phyloP scores from a whole-genome alignment of 2,113 vertebrate species.

The Salvelinus namaycush region DNA sequence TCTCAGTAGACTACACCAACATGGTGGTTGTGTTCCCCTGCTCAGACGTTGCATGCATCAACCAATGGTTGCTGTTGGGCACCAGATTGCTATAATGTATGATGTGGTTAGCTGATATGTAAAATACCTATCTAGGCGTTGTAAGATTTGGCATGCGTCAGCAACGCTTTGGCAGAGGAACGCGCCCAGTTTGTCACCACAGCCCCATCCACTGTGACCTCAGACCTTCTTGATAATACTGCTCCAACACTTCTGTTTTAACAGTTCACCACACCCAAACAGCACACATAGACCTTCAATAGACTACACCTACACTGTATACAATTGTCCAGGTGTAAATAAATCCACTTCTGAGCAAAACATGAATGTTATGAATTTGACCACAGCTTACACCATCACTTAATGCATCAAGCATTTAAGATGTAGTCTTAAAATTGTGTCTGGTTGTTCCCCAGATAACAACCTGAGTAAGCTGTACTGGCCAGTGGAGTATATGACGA shows the following conservation, averaged over 20 bases:
- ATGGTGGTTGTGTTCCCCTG: conserved; percentile 20
- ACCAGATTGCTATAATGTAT: too few relatives aligned
- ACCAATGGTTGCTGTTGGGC: too few relatives aligned
- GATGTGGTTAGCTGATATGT: neutral
- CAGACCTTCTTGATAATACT: too few relatives aligned
- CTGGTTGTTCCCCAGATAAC: conserved; percentile 56
- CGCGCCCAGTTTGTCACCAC: too few relatives aligned
- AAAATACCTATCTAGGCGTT: neutral
- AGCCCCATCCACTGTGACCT: too few relatives aligned
- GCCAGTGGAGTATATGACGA: conserved; percentile 76
- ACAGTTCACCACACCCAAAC: neutral
- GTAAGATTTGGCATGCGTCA: too few relatives aligned
- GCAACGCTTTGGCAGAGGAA: too few relatives aligned
- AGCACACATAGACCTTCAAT: too few relatives aligned
- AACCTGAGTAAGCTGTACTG: conserved; percentile 70
- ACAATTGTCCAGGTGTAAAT: neutral
- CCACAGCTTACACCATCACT: neutral
- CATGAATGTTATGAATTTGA: neutral
- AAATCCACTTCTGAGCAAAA: too few relatives aligned
- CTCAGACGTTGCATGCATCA: too few relatives aligned
- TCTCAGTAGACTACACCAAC: conserved; percentile 57
- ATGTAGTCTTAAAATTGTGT: conserved; percentile 1
- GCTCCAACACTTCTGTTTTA: neutral
- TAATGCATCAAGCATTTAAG: neutral
- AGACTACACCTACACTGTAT: neutral